phyloP scores from a whole-genome alignment of 2,797 vertebrate species.

The Otolemur crassicaudatus region DNA sequence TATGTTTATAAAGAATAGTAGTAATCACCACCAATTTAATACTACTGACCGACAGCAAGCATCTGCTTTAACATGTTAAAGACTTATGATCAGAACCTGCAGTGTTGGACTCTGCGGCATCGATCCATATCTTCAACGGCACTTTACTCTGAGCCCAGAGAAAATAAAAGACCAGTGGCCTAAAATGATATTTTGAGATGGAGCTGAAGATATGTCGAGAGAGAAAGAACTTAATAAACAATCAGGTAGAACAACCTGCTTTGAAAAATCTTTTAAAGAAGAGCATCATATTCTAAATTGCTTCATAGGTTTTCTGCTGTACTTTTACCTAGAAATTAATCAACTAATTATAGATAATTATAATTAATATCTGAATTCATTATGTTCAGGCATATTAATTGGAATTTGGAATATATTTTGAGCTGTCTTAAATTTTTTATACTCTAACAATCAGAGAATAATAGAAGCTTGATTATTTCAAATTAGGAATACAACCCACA shows the following conservation, averaged over 20 bases:
- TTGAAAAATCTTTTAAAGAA: conserved; percentile 10
- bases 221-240: not conserved
- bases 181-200: conserved; percentile 24
- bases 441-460: conserved; percentile 78
- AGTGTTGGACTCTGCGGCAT: not conserved
- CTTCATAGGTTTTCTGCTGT: conserved; percentile 60
- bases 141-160: not conserved
- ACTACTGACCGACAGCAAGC: not conserved
- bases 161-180: not conserved
- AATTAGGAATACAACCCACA: not conserved
- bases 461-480: conserved; percentile 77
- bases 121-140: not conserved
- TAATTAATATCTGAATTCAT: conserved; percentile 82
- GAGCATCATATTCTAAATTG: conserved; percentile 56
- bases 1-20: not conserved
- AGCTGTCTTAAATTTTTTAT: conserved; percentile 57
- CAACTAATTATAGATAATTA: conserved; percentile 79
- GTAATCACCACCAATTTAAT: not conserved
- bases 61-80: not conserved
- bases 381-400: conserved; percentile 78
- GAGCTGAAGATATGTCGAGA: not conserved
- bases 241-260: not conserved
- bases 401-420: conserved; percentile 73
- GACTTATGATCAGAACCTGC: not conserved
- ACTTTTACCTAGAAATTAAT: conserved; percentile 78